These are phyloP conservation scores for Odontocolon sp. DNA, from an alignment of 2,888 invertebrate genomes.

Conservation along the genomic window DNA sequence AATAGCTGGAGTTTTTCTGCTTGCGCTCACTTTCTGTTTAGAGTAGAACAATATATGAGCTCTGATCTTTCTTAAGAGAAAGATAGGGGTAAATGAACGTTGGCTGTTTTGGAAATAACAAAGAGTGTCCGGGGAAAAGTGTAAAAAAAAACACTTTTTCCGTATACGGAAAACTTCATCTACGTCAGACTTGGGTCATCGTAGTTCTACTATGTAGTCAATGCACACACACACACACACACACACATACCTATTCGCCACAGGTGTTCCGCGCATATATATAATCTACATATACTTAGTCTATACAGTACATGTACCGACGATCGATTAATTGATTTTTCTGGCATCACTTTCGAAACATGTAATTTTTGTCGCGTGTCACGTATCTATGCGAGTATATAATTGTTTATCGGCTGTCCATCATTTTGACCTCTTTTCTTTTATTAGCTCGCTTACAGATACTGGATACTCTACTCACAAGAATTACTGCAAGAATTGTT, in stretches of 20 bases:
- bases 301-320: background rate
- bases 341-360: constrained; percentile 1
- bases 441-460: constrained; percentile 9
- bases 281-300: background rate
- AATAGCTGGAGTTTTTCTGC: constrained; percentile 26
- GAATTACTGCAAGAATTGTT: too few species aligned
- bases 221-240: background rate
- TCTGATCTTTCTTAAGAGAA: constrained; percentile 49
- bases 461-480: background rate
- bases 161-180: background rate
- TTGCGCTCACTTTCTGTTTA: constrained; percentile 18
- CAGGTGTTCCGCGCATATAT: background rate
- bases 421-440: constrained; percentile 22
- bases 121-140: constrained; percentile 36
- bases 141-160: background rate
- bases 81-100: constrained; percentile 56
- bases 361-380: constrained; percentile 33
- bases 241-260: background rate
- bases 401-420: constrained; percentile 33
- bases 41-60: constrained; percentile 42
- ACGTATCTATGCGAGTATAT: constrained; percentile 20
- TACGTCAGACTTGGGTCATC: background rate
- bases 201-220: background rate
- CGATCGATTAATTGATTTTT: constrained; percentile 35
- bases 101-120: constrained; percentile 56